A percentile compares a stretch with the other conserved stretches of the same genome.
These are phyloP conservation scores for Daubentonia madagascariensis DNA, from an alignment of 2,113 vertebrate species.

Conservation along the genomic window DNA sequence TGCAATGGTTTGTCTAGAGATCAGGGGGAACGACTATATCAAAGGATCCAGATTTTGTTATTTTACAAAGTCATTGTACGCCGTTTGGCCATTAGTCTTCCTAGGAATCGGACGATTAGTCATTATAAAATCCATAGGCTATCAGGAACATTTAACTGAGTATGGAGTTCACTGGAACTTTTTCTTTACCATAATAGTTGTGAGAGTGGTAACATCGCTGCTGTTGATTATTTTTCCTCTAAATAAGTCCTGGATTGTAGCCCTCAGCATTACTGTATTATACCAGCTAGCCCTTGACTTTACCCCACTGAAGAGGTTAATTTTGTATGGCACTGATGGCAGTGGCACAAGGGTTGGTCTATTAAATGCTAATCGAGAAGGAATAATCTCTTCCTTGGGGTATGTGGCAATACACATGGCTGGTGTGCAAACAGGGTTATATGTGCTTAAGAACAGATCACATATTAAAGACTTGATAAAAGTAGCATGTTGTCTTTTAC, in stretches of 20 bases:
- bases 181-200: slow-evolving; percentile 93
- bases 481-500: slow-evolving; percentile 74
- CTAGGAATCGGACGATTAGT: slow-evolving; percentile 89
- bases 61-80: slow-evolving; percentile 84
- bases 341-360: slow-evolving; percentile 83
- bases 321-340: slow-evolving; percentile 89
- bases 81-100: slow-evolving; percentile 90
- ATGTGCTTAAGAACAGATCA: slow-evolving; percentile 83
- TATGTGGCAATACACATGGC: slow-evolving; percentile 93
- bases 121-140: slow-evolving; percentile 89
- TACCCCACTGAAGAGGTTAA: slow-evolving; percentile 87
- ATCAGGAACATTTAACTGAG: slow-evolving; percentile 94
- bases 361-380: slow-evolving; percentile 94
- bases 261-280: slow-evolving; percentile 80
- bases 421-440: slow-evolving; percentile 92
- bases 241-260: slow-evolving; percentile 85
- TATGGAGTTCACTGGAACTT: slow-evolving; percentile 99
- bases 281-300: slow-evolving; percentile 90
- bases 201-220: slow-evolving; percentile 89
- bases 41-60: slow-evolving; percentile 73
- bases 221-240: slow-evolving; percentile 86
- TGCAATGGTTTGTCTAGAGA: slow-evolving; percentile 92
- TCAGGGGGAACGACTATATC: slow-evolving; percentile 80
- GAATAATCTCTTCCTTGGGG: slow-evolving; percentile 90
- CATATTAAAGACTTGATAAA: slow-evolving; percentile 86